Conservation (phyloP, 2,113 vertebrate species). For the Capra hircus region DNA sequence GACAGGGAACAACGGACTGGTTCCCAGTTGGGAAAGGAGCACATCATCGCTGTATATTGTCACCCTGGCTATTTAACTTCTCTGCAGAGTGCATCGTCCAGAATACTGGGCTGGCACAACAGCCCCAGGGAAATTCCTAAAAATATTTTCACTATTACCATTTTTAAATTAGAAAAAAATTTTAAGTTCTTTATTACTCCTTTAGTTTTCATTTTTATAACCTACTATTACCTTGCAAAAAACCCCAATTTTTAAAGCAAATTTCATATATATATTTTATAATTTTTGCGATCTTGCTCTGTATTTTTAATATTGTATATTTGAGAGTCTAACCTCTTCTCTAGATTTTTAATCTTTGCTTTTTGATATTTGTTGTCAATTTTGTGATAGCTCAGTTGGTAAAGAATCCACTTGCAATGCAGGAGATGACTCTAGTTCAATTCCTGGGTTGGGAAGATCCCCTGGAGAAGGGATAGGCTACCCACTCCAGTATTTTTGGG, state of each 20-base stretch:
- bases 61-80: not conserved
- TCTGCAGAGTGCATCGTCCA: not conserved
- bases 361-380: not conserved
- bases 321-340: not conserved
- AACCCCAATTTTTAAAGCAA: not conserved
- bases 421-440: not conserved
- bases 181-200: not conserved
- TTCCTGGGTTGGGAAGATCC: not conserved
- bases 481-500: not conserved
- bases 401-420: not conserved
- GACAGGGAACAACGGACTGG: not conserved
- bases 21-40: not conserved
- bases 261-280: not conserved
- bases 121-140: not conserved
- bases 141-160: not conserved
- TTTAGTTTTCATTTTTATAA: not conserved
- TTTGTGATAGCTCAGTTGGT: not conserved
- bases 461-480: not conserved
- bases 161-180: accelerated
- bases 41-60: not conserved
- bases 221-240: not conserved
- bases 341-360: not conserved
- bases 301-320: not conserved
- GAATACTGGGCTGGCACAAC: not conserved
- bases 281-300: not conserved